Percentiles rank a stretch among this genome's conserved stretches.
These are phyloP conservation scores for Aricia artaxerxes DNA, from an alignment of 2,888 invertebrate genomes.

Conservation along the genomic window DNA sequence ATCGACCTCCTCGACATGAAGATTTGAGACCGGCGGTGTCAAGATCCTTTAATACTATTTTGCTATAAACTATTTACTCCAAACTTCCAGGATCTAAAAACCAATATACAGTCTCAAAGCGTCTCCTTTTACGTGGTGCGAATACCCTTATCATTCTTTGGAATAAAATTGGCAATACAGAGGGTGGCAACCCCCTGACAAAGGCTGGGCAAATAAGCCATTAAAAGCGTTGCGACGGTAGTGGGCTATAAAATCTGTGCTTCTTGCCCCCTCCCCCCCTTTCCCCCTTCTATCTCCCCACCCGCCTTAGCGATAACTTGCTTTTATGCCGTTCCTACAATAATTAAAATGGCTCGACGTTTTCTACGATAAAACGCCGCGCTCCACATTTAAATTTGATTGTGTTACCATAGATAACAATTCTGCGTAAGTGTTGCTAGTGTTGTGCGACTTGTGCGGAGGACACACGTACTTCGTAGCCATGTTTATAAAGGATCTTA, in stretches of 20 bases:
- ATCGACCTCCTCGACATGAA: no score
- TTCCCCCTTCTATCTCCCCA: conserved; percentile 49
- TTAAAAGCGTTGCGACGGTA: conserved; percentile 76
- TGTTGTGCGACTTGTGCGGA: no score
- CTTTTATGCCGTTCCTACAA: conserved; percentile 75
- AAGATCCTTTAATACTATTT: no score
- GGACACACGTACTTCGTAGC: no score
- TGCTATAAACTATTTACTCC: not conserved
- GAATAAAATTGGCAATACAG: conserved; percentile 74
- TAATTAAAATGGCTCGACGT: conserved; percentile 76
- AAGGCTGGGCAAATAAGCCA: conserved; percentile 78
- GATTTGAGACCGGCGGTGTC: no score
- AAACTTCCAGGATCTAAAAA: not conserved
- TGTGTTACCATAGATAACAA: conserved; percentile 22
- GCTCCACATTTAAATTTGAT: conserved; percentile 45
- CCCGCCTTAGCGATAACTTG: conserved; percentile 68
- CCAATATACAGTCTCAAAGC: conserved; percentile 5
- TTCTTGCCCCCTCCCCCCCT: conserved; percentile 66
- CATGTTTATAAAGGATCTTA: no score
- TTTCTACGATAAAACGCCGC: conserved; percentile 48
- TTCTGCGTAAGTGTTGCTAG: not conserved
- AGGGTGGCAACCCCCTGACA: conserved; percentile 61
- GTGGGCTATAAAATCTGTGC: conserved; percentile 79
- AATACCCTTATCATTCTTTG: conserved; percentile 60
- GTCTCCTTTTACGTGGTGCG: conserved; percentile 44